Percentiles rank a stretch among this genome's conserved stretches.
Evolutionary conservation across 2,797 vertebrate genomes (phyloP).

Genomic region (Poeciliopsis turneri): DNA sequence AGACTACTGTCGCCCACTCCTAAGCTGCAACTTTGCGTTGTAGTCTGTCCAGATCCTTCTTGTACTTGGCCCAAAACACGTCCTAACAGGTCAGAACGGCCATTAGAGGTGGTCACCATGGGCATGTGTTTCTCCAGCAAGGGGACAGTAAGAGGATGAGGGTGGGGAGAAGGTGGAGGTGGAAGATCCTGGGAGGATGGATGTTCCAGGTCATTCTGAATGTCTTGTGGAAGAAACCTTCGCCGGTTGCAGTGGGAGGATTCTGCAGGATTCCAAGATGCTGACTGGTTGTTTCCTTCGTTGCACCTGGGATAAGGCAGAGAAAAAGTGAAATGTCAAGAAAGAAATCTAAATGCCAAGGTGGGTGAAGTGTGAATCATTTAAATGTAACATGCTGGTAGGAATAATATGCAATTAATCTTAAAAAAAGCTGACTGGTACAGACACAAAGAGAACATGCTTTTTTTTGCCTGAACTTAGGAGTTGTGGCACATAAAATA

Average conservation of each 20-base stretch:
- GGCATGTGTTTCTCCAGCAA: constrained; percentile 82
- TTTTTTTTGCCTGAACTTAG: not conserved
- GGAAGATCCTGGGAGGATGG: constrained; percentile 82
- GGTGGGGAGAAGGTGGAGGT: constrained; percentile 51
- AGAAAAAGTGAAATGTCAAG: constrained; percentile 21
- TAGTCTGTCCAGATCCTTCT: constrained; percentile 39
- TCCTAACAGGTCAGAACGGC: constrained; percentile 86
- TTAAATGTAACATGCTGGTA: constrained; percentile 1
- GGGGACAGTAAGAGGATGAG: constrained; percentile 71
- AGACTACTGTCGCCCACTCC: constrained; percentile 51
- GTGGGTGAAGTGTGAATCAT: constrained; percentile 5
- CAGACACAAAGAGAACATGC: not conserved
- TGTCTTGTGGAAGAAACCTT: constrained; percentile 82
- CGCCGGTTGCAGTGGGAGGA: constrained; percentile 82
- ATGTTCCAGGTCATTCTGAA: constrained; percentile 83
- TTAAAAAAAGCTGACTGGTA: not conserved
- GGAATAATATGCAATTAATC: not conserved
- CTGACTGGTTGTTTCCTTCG: constrained; percentile 85
- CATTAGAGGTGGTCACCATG: constrained; percentile 86
- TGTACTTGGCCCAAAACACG: constrained; percentile 69
- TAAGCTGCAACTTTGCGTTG: constrained; percentile 51
- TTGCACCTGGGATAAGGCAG: constrained; percentile 83
- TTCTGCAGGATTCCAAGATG: constrained; percentile 85
- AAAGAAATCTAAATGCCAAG: constrained; percentile 1
- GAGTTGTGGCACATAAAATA: constrained; percentile 3